phyloP scores from a whole-genome alignment of 2,797 vertebrate genomes.

The Poecilia wingei region DNA sequence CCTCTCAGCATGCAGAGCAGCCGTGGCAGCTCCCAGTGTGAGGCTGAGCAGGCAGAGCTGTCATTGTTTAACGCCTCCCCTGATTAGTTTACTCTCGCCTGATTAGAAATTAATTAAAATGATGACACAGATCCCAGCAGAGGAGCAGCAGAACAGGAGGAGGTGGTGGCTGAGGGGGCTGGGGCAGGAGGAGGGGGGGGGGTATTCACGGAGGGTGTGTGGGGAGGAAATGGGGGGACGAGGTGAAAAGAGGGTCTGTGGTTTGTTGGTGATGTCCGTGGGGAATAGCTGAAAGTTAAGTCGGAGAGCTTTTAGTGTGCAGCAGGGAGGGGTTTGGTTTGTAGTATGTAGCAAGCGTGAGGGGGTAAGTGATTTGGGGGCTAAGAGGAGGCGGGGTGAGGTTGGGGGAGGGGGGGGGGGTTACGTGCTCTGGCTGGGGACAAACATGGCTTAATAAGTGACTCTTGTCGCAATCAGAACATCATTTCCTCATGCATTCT shows the following conservation, averaged over 20 bases:
- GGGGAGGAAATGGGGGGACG: background rate
- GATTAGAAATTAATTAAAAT: constrained; percentile 93
- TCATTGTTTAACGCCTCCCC: constrained; percentile 84
- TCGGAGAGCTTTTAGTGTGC: constrained; percentile 69
- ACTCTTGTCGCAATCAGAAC: constrained; percentile 81
- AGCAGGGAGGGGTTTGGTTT: constrained; percentile 65
- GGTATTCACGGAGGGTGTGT: constrained; percentile 23
- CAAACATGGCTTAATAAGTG: constrained; percentile 80
- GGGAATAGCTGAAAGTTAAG: constrained; percentile 67
- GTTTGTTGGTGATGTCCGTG: constrained; percentile 61
- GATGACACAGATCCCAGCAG: constrained; percentile 93
- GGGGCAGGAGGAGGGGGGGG: constrained; percentile 66
- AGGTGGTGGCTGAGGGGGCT: constrained; percentile 59
- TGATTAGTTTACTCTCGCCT: constrained; percentile 96
- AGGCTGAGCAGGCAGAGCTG: constrained; percentile 76
- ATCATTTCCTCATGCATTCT: constrained; percentile 78
- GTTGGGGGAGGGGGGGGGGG: constrained; percentile 29
- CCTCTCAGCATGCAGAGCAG: constrained; percentile 75
- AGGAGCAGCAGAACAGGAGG: constrained; percentile 79
- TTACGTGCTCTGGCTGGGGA: constrained; percentile 66
- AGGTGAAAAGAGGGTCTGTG: constrained; percentile 65
- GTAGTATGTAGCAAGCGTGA: constrained; percentile 62
- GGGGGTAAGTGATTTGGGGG: constrained; percentile 72
- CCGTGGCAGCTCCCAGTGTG: constrained; percentile 68
- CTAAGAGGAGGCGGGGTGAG: constrained; percentile 5